A percentile compares a stretch with the other conserved stretches of the same genome.
These are phyloP conservation scores for Hoplodrina ambigua DNA, from an alignment of 2,888 invertebrate species.

Conservation along the genomic window DNA sequence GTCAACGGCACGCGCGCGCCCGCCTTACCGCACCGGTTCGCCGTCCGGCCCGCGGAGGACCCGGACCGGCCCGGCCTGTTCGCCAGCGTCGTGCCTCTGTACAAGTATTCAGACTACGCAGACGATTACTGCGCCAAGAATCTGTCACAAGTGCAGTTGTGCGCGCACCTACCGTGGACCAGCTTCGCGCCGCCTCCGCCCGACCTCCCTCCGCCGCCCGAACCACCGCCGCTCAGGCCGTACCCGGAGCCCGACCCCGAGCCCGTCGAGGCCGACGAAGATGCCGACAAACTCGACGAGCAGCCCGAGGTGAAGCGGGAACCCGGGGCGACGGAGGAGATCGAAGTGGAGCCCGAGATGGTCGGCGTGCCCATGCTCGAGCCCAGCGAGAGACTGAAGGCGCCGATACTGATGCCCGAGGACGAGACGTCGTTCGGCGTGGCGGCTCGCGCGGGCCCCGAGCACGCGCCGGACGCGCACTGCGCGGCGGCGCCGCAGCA, in stretches of 20 bases:
- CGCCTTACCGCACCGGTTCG: slow-evolving; percentile 79
- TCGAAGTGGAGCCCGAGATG: slow-evolving; percentile 58
- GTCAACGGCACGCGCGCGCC: slow-evolving; percentile 91
- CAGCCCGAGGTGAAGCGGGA: slow-evolving; percentile 48
- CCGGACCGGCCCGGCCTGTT: slow-evolving; percentile 79
- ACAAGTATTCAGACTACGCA: slow-evolving; percentile 87
- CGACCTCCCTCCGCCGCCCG: slow-evolving; percentile 77
- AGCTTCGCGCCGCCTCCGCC: slow-evolving; percentile 84
- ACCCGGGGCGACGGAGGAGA: slow-evolving; percentile 49
- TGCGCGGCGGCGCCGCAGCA: slow-evolving; percentile 70
- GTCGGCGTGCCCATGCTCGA: slow-evolving; percentile 67
- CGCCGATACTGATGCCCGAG: slow-evolving; percentile 75
- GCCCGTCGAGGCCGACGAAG: slow-evolving; percentile 65
- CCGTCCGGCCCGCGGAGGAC: slow-evolving; percentile 78
- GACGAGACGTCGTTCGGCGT: slow-evolving; percentile 70
- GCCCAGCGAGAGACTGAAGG: slow-evolving; percentile 81
- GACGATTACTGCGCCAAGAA: slow-evolving; percentile 87
- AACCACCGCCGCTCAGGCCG: slow-evolving; percentile 79
- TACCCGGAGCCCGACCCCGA: slow-evolving; percentile 79
- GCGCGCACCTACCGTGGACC: slow-evolving; percentile 79
- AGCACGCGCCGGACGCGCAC: slow-evolving; percentile 36
- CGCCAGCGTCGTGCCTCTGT: slow-evolving; percentile 83
- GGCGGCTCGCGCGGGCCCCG: slow-evolving; percentile 53
- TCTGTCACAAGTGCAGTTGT: slow-evolving; percentile 79
- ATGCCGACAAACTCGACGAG: slow-evolving; percentile 43